These are phyloP conservation scores for Metopolophium dirhodum DNA, from an alignment of 1,140 invertebrate genomes.

Conservation along the genomic window DNA sequence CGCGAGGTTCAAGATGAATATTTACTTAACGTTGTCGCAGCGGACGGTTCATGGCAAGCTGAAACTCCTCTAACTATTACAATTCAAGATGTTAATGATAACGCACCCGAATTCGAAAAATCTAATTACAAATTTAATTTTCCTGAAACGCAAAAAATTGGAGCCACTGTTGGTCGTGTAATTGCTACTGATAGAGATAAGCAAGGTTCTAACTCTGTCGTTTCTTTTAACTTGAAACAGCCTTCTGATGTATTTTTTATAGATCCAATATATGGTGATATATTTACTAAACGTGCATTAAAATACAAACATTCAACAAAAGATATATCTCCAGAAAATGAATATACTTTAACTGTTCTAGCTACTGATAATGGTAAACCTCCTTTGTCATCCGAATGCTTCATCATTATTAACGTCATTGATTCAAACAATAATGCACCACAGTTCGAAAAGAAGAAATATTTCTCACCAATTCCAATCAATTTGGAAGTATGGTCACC, in stretches of 20 bases:
- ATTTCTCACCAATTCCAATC: conserved; percentile 83
- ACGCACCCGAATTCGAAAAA: conserved; percentile 88
- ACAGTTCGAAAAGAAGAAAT: conserved; percentile 75
- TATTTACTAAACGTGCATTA: conserved; percentile 83
- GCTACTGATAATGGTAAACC: conserved; percentile 94
- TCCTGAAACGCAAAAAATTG: conserved; percentile 79
- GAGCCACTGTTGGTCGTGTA: conserved; percentile 87
- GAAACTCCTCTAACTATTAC: conserved; percentile 90
- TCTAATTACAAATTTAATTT: conserved; percentile 89
- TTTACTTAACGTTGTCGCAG: conserved; percentile 82
- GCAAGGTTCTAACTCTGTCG: conserved; percentile 90
- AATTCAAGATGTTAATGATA: conserved; percentile 95
- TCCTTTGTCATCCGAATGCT: conserved; percentile 82
- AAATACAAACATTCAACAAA: conserved; percentile 81
- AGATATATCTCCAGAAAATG: conserved; percentile 84
- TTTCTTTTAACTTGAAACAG: conserved; percentile 89
- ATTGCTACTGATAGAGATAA: conserved; percentile 88
- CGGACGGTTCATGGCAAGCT: conserved; percentile 86
- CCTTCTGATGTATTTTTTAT: conserved; percentile 90
- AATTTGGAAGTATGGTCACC: conserved; percentile 74
- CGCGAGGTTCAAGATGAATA: conserved; percentile 91
- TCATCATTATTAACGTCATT: conserved; percentile 86
- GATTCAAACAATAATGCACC: conserved; percentile 90
- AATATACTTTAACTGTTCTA: conserved; percentile 81
- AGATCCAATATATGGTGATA: conserved; percentile 87